Evolutionary conservation across 2,113 vertebrate genomes (phyloP).

Genomic region (Glaucomys volans): DNA sequence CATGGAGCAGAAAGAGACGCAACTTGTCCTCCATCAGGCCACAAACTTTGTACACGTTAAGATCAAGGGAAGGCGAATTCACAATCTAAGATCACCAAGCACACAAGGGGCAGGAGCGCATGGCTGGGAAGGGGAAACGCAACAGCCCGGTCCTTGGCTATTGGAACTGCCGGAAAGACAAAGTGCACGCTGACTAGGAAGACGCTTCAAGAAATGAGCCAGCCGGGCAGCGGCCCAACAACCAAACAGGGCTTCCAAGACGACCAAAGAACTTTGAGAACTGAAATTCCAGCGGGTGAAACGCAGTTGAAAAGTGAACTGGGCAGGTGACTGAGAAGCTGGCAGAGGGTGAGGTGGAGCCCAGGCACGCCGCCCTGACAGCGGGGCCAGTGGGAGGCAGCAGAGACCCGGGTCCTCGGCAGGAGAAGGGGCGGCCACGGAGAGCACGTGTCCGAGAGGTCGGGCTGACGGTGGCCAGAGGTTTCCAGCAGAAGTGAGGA

Average conservation of each 20-base stretch:
- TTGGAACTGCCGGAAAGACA: not conserved
- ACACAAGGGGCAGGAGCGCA: not conserved
- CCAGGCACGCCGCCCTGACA: too few species aligned
- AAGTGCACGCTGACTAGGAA: not conserved
- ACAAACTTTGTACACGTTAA: not conserved
- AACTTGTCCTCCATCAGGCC: not conserved
- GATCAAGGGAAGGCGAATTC: not conserved
- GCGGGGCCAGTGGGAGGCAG: too few species aligned
- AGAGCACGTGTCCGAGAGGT: too few species aligned
- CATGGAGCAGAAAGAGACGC: not conserved
- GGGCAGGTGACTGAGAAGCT: not conserved
- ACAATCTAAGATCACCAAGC: not conserved
- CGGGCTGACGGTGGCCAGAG: too few species aligned
- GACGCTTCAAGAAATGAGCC: conserved; percentile 2
- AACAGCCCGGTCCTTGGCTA: not conserved
- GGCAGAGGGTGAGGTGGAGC: too few species aligned
- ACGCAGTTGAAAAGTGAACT: not conserved
- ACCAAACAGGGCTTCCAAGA: conserved; percentile 22
- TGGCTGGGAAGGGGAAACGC: not conserved
- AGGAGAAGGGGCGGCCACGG: too few species aligned
- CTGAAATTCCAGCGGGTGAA: not conserved
- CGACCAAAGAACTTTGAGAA: not conserved
- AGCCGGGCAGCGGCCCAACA: too few species aligned
- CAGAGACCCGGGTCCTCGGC: too few species aligned
- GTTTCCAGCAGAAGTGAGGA: too few species aligned